phyloP scores from a whole-genome alignment of 2,797 vertebrate species.

The Phalanger gymnotis region DNA sequence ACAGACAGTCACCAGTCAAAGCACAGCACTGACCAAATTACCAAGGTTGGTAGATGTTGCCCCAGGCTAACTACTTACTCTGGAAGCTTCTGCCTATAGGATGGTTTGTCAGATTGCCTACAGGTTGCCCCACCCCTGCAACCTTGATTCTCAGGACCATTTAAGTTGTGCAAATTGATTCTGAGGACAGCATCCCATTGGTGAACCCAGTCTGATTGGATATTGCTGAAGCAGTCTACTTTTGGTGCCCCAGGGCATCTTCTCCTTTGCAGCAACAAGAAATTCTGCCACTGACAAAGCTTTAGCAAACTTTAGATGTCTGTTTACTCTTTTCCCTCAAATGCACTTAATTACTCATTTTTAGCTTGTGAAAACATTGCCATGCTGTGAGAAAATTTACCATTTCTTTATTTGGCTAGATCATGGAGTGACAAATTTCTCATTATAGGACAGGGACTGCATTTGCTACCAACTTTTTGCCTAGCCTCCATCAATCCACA shows the following conservation, averaged over 20 bases:
- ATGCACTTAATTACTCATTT: conserved; percentile 40
- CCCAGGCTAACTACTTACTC: neutral
- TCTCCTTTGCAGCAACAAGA: neutral
- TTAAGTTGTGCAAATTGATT: neutral
- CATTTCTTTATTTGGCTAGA: conserved; percentile 40
- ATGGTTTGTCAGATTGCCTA: neutral
- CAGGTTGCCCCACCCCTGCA: neutral
- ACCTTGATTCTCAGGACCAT: neutral
- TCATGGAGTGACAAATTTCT: conserved; percentile 17
- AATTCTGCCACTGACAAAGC: conserved; percentile 8
- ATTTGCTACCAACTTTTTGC: conserved; percentile 2
- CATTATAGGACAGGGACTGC: neutral
- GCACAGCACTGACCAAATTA: neutral
- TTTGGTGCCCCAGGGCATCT: neutral
- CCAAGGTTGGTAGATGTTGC: neutral
- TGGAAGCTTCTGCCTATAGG: neutral
- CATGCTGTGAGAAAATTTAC: neutral
- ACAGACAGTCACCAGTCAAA: neutral
- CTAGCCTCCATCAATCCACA: neutral
- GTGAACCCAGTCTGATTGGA: neutral
- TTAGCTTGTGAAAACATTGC: conserved; percentile 37
- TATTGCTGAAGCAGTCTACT: neutral
- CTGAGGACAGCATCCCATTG: neutral
- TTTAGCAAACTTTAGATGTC: conserved; percentile 36
- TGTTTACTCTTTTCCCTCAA: conserved; percentile 11